A percentile compares a stretch with the other conserved stretches of the same genome.
Evolutionary conservation across 2,888 invertebrate genomes (phyloP).

Genomic region (Tetramorium bicarinatum): DNA sequence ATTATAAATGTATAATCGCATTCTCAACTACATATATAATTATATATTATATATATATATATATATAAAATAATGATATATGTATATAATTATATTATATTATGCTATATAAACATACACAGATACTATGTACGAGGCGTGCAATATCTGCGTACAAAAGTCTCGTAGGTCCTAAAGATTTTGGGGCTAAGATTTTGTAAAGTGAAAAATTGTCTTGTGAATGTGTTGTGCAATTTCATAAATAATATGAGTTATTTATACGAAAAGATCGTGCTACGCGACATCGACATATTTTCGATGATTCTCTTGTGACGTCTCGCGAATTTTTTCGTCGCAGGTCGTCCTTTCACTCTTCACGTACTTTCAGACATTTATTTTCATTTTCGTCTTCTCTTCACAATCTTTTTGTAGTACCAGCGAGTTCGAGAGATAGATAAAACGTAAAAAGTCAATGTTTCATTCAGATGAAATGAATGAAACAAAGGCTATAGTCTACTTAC

Average conservation of each 20-base stretch:
- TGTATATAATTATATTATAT: conserved; percentile 60
- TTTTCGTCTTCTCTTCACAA: conserved; percentile 15
- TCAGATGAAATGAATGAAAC: conserved; percentile 3
- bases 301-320: conserved; percentile 43
- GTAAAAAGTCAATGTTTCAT: conserved; percentile 25
- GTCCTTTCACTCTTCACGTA: conserved; percentile 7
- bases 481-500: conserved; percentile 26
- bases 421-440: conserved; percentile 19
- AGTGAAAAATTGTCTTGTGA: conserved; percentile 61
- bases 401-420: conserved; percentile 10
- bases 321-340: conserved; percentile 20
- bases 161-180: conserved; percentile 68
- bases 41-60: conserved; percentile 72
- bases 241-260: conserved; percentile 55
- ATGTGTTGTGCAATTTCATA: conserved; percentile 67
- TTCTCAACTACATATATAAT: conserved; percentile 40
- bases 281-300: conserved; percentile 18
- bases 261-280: conserved; percentile 19
- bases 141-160: conserved; percentile 72
- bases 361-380: background rate
- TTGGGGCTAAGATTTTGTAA: conserved; percentile 73
- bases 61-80: conserved; percentile 61
- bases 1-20: conserved; percentile 33
- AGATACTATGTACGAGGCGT: conserved; percentile 64
- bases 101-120: conserved; percentile 45